Conservation (phyloP, 2,888 invertebrate species). For the Sarcophaga carnaria region DNA sequence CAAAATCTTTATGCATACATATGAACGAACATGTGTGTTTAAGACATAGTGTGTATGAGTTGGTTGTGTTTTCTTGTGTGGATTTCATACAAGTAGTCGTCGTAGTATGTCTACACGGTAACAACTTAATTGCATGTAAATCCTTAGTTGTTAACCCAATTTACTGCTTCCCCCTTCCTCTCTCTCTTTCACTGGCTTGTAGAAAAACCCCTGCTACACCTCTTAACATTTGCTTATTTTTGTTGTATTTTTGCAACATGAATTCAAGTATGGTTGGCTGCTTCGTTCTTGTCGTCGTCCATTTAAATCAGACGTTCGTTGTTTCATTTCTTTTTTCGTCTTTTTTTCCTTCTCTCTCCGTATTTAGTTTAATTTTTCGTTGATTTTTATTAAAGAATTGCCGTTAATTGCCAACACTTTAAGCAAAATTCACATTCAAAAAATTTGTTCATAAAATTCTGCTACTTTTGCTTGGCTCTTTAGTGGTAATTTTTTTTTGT, state of each 20-base stretch:
- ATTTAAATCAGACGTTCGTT: slow-evolving; percentile 44
- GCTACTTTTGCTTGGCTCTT: too few relatives aligned
- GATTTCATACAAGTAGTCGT: slow-evolving; percentile 31
- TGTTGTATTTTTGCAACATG: slow-evolving; percentile 20
- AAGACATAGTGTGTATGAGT: slow-evolving; percentile 15
- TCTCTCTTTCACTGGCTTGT: not conserved
- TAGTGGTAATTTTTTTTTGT: too few relatives aligned
- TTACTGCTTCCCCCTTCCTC: slow-evolving; percentile 47
- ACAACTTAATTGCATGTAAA: slow-evolving; percentile 74
- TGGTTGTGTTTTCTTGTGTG: too few relatives aligned
- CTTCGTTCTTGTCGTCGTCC: slow-evolving; percentile 36
- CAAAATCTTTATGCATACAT: not conserved
- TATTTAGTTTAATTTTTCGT: not conserved
- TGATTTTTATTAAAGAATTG: slow-evolving; percentile 16
- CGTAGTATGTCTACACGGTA: slow-evolving; percentile 62
- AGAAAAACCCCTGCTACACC: not conserved
- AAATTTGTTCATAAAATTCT: too few relatives aligned
- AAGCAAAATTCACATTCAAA: not conserved
- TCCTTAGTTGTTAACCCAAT: slow-evolving; percentile 73
- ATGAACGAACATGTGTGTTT: slow-evolving; percentile 6
- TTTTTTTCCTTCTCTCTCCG: not conserved
- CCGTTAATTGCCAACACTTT: slow-evolving; percentile 4
- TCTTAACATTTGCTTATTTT: not conserved
- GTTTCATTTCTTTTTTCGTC: not conserved
- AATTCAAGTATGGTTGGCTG: slow-evolving; percentile 15